Base-by-base conservation (phyloP, 2,888 invertebrate species). In the Theodoxus fluviatilis region DNA sequence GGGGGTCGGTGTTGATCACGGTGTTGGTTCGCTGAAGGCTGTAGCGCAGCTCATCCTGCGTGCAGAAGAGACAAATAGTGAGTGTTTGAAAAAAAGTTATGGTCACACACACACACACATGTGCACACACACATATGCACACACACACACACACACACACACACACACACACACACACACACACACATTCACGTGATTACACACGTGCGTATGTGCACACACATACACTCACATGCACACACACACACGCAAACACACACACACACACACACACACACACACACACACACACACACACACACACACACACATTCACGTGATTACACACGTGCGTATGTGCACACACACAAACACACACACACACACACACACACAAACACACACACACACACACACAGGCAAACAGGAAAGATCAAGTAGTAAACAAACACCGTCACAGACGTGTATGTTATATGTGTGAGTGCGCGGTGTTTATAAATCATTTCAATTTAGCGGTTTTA, bases 41-140 rank as follows among this genome's bases (percentile, higher is more conserved):
- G 71, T 78, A 81, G 57, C 75, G 47, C 12, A 81, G 74, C 68
- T 65, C 64, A 71, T 81, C 81, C 79, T 80, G 72, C 43, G 74
- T 74, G 37, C 1, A 31, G 52, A 22, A 3, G 18, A 22, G 18
- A 22, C 7, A 52, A 52, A 52, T 52, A 52, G 25, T 9, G 18
- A 52, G n/a, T n/a, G n/a, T n/a, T n/a, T n/a, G n/a, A n/a, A n/a
- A n/a, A n/a, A n/a, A n/a, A n/a, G n/a, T n/a, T n/a, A n/a, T n/a
- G n/a, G n/a, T n/a, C n/a, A n/a, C 18, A 25, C 18, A 18, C 3
- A 18, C 6, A 18, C 25, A 25, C 18, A 18, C 3, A 4, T 25
- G 25, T 1, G 2, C 4, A 31, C 25, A 9, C 2, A 12, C 15
- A 31, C 25, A 25, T 7, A 22, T n/a, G n/a, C n/a, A 7, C 57